A percentile compares a stretch with the other conserved stretches of the same genome.
These are phyloP conservation scores for Corvus cornix DNA, from an alignment of 2,113 vertebrate genomes.

Conservation along the genomic window DNA sequence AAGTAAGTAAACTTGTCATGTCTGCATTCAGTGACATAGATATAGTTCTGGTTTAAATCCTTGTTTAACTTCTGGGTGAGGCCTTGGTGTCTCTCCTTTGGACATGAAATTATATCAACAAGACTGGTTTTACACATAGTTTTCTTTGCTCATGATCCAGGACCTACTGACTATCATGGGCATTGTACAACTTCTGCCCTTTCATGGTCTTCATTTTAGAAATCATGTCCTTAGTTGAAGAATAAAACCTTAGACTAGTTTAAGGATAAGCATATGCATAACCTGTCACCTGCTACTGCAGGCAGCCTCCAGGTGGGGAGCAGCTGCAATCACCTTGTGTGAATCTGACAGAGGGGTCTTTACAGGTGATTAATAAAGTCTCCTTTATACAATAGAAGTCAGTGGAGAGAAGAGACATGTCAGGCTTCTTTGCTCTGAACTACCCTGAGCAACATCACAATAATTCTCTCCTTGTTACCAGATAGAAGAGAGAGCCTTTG, in stretches of 20 bases:
- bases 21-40: background rate
- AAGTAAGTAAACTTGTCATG: background rate
- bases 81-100: background rate
- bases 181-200: background rate
- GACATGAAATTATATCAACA: background rate
- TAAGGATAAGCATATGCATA: background rate
- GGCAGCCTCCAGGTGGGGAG: background rate
- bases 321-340: background rate
- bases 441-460: background rate
- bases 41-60: background rate
- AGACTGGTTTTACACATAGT: background rate
- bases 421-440: background rate
- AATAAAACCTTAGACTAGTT: background rate
- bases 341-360: accelerated
- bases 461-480: background rate
- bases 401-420: background rate
- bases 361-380: background rate
- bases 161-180: background rate
- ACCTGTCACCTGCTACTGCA: background rate
- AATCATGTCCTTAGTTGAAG: background rate
- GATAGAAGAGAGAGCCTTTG: background rate
- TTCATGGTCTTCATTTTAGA: background rate
- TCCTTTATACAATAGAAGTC: background rate
- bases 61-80: background rate
- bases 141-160: background rate